A percentile compares a stretch with the other conserved stretches of the same genome.
Conservation (phyloP, 1,140 invertebrate genomes). For the Orussus abietinus region DNA sequence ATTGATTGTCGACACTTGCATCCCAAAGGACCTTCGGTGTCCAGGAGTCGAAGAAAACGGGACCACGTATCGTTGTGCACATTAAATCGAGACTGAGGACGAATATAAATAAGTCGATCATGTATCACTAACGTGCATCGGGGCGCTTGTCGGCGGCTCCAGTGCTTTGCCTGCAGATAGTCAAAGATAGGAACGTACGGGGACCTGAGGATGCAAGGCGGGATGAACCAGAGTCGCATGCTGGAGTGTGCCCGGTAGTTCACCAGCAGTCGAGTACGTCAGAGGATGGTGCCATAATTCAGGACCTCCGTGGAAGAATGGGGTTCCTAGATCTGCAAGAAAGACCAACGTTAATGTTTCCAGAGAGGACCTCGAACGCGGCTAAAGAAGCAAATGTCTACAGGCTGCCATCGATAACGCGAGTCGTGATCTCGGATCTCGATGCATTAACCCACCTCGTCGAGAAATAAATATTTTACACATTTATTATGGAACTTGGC, state of each 20-base stretch:
- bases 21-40: too few species aligned
- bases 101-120: conserved; percentile 37
- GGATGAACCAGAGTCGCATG: conserved; percentile 89
- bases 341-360: too few species aligned
- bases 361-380: too few species aligned
- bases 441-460: too few species aligned
- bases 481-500: too few species aligned
- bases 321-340: conserved; percentile 82
- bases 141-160: conserved; percentile 58
- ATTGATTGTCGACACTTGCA: too few species aligned
- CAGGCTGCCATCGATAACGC: too few species aligned
- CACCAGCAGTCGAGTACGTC: conserved; percentile 75
- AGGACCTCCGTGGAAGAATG: conserved; percentile 88
- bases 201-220: conserved; percentile 94
- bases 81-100: conserved; percentile 23
- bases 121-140: conserved; percentile 55
- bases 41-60: too few species aligned
- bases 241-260: conserved; percentile 78
- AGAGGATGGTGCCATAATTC: conserved; percentile 93
- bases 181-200: conserved; percentile 93
- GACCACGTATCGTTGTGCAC: too few species aligned
- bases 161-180: conserved; percentile 85
- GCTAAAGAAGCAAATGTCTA: too few species aligned
- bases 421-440: too few species aligned
- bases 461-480: too few species aligned